Percentiles rank a stretch among this genome's conserved stretches.
These are phyloP conservation scores for Ophraella communa DNA, from an alignment of 2,888 invertebrate species.

Conservation along the genomic window DNA sequence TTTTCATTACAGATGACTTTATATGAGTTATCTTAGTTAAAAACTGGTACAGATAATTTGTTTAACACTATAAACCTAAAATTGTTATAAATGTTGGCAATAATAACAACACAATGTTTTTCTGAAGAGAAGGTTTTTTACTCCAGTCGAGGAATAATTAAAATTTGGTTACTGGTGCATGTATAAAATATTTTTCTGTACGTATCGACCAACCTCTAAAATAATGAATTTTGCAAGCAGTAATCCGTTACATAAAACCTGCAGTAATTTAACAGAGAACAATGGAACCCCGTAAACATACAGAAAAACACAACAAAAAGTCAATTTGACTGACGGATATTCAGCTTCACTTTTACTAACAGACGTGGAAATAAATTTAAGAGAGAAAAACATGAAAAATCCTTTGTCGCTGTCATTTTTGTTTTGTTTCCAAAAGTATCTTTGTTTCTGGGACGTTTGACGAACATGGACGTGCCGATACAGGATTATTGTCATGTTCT, in stretches of 20 bases:
- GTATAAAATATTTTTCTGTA: background rate
- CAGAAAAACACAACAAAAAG: constrained; percentile 22
- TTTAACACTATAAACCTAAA: too few relatives aligned
- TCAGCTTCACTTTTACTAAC: constrained; percentile 15
- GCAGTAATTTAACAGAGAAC: constrained; percentile 9
- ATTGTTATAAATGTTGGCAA: too few relatives aligned
- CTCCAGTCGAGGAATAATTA: too few relatives aligned
- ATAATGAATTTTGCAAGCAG: constrained; percentile 6
- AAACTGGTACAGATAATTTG: too few relatives aligned
- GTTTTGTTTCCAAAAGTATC: constrained; percentile 19
- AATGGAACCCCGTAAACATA: constrained; percentile 13
- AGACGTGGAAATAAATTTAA: constrained; percentile 26
- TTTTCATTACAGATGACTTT: too few relatives aligned
- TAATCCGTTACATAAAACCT: constrained; percentile 7
- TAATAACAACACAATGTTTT: too few relatives aligned
- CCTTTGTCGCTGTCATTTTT: constrained; percentile 26
- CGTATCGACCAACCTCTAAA: background rate
- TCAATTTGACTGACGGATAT: constrained; percentile 19
- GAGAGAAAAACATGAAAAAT: constrained; percentile 24
- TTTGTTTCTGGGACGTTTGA: constrained; percentile 18
- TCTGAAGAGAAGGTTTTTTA: too few relatives aligned
- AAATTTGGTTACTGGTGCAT: too few relatives aligned
- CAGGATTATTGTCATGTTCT: constrained; percentile 3
- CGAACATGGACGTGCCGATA: constrained; percentile 1
- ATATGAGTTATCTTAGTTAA: too few relatives aligned